A percentile compares a stretch with the other conserved stretches of the same genome.
Evolutionary conservation across 1,140 invertebrate species (phyloP).

Genomic region (Rhyzopertha dominica): DNA sequence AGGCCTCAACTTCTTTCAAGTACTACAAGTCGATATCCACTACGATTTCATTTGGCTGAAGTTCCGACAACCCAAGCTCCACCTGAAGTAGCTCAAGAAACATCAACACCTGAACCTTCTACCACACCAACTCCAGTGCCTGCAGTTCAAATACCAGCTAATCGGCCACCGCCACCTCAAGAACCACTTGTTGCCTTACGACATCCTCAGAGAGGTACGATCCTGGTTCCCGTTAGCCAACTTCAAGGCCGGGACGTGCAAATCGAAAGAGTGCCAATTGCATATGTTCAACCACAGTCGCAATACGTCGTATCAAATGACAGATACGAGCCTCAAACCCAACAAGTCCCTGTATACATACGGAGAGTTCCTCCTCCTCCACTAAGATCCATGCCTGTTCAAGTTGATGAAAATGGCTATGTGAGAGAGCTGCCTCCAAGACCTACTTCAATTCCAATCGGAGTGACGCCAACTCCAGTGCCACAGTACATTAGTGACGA

Average conservation of each 20-base stretch:
- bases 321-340: constrained; percentile 17
- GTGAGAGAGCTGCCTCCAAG: constrained; percentile 33
- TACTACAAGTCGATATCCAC: too few species aligned
- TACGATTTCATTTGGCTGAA: too few species aligned
- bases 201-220: constrained; percentile 48
- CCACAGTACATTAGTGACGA: constrained; percentile 26
- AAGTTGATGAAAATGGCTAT: constrained; percentile 41
- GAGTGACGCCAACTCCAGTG: constrained; percentile 26
- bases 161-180: constrained; percentile 27
- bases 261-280: constrained; percentile 21
- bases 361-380: constrained; percentile 19
- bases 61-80: constrained; percentile 43
- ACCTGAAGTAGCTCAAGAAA: constrained; percentile 28
- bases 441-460: constrained; percentile 39
- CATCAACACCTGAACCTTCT: constrained; percentile 27
- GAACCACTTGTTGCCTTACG: constrained; percentile 45
- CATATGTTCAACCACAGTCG: constrained; percentile 20
- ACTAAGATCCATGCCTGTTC: constrained; percentile 37
- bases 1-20: constrained; percentile 42
- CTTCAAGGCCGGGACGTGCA: constrained; percentile 41
- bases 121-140: constrained; percentile 30
- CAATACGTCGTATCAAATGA: constrained; percentile 23
- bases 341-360: constrained; percentile 25
- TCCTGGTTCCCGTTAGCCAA: constrained; percentile 45
- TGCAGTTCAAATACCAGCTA: constrained; percentile 39